Conservation (phyloP, 2,888 invertebrate species). For the Conomelus anceps region DNA sequence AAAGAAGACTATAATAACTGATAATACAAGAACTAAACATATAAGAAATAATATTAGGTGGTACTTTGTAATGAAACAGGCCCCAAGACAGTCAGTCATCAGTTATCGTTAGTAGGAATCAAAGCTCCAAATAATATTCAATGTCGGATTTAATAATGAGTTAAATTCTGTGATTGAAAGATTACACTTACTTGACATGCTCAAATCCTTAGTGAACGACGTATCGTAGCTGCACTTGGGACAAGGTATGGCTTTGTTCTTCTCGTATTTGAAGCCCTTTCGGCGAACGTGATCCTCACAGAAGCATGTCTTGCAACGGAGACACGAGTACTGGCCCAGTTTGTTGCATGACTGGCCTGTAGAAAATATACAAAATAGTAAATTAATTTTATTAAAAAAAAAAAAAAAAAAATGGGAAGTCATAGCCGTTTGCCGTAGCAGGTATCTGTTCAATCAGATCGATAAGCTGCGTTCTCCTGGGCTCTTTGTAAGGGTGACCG, state of each 20-base stretch:
- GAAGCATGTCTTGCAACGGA: conserved; percentile 92
- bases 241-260: conserved; percentile 78
- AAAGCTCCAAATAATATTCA: no score
- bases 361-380: conserved; percentile 27
- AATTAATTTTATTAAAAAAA: background rate
- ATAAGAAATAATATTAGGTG: no score
- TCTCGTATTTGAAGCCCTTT: conserved; percentile 82
- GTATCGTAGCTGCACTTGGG: conserved; percentile 92
- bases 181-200: conserved; percentile 77
- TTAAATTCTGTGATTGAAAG: conserved; percentile 6
- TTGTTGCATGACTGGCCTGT: conserved; percentile 89
- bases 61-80: no score
- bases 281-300: conserved; percentile 94
- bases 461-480: no score
- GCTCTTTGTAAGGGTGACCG: no score
- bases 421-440: no score
- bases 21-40: no score
- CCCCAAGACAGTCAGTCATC: no score
- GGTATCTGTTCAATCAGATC: no score
- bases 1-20: no score
- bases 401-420: no score
- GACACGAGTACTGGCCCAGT: conserved; percentile 88
- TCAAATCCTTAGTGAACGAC: conserved; percentile 87
- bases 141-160: background rate
- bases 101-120: no score